phyloP scores from a whole-genome alignment of 2,113 vertebrate genomes.

The Mobula birostris region DNA sequence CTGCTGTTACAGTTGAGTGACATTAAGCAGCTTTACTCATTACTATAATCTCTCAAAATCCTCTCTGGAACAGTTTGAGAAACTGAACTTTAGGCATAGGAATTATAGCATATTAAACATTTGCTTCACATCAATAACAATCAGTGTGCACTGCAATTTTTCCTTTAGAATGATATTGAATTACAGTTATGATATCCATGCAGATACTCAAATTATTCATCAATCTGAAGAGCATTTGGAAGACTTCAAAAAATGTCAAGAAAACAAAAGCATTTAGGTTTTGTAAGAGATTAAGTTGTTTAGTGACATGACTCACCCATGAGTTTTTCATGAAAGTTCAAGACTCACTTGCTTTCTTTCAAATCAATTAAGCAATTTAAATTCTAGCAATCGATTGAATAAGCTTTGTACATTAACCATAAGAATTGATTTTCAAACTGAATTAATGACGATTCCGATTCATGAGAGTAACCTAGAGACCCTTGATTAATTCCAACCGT shows the following conservation, averaged over 20 bases:
- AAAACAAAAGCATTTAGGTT: background rate
- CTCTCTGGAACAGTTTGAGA: background rate
- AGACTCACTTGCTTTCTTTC: background rate
- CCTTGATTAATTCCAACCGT: background rate
- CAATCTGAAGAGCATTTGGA: background rate
- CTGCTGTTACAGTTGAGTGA: constrained; percentile 14
- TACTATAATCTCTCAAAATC: background rate
- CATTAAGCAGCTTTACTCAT: constrained; percentile 6
- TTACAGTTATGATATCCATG: background rate
- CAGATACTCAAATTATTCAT: background rate
- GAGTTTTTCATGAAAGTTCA: constrained; percentile 7
- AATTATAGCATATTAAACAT: background rate
- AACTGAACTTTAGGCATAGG: background rate
- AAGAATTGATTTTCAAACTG: constrained; percentile 2
- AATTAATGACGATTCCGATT: background rate
- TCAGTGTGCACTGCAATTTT: background rate
- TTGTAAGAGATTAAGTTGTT: constrained; percentile 11
- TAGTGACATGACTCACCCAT: background rate
- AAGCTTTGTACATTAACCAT: background rate
- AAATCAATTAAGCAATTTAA: background rate
- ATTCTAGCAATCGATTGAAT: constrained; percentile 16
- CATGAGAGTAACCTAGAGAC: background rate
- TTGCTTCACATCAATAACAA: background rate
- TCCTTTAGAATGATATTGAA: background rate
- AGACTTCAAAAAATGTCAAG: background rate